Conservation (phyloP, 2,888 invertebrate species). For the Aricia artaxerxes region DNA sequence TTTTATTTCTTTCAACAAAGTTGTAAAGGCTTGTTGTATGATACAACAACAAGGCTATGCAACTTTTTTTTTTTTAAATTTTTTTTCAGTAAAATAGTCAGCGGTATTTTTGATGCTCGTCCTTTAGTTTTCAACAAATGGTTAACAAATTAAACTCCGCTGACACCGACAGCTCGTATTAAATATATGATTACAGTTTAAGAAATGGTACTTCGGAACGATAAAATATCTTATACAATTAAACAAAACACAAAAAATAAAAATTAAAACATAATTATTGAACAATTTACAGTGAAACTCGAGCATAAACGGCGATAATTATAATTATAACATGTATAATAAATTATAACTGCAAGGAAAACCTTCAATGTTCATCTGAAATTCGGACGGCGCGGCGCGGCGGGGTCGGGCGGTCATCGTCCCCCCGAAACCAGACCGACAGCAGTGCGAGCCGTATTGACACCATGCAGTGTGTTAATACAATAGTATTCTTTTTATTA, state of each 20-base stretch:
- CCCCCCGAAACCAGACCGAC: slow-evolving; percentile 41
- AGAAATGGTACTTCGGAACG: no score
- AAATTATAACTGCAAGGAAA: slow-evolving; percentile 22
- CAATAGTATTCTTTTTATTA: background rate
- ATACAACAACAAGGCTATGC: no score
- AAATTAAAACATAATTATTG: background rate
- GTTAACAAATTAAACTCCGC: no score
- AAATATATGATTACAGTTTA: no score
- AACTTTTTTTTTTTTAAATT: no score
- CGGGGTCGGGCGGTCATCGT: slow-evolving; percentile 44
- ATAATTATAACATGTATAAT: background rate
- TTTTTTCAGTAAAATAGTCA: no score
- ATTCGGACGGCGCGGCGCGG: slow-evolving; percentile 39
- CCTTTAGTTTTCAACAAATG: no score
- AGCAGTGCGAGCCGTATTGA: background rate
- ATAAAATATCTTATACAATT: no score
- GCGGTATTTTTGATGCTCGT: no score
- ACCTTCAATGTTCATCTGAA: slow-evolving; percentile 41
- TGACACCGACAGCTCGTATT: no score
- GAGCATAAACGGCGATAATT: background rate
- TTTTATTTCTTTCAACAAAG: no score
- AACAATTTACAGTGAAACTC: background rate
- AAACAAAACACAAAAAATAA: background rate
- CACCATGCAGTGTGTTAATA: background rate
- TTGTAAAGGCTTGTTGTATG: no score